Base-by-base conservation (phyloP, 2,888 invertebrate genomes). In the Diaphora mendica region DNA sequence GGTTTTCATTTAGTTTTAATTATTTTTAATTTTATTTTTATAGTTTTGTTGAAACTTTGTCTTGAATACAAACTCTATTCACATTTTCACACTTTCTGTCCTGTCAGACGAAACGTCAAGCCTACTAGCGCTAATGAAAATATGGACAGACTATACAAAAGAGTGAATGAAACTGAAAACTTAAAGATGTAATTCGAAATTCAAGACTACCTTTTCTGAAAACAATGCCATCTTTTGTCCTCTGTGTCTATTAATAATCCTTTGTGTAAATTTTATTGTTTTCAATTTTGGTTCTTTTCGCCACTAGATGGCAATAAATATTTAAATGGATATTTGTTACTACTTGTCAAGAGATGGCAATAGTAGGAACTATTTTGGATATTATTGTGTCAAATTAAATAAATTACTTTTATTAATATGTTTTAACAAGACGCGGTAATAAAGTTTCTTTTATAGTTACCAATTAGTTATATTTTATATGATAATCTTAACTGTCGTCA, bases 231-330 rank as follows among this genome's bases (percentile, higher is more conserved):
- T 80, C 72, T 80, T 11, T 62, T 62, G 62, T 30, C 26, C 59
- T 39, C 26, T 39, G 11, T 23, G 9, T 7, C 23, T 59, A 4
- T 15, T 0, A 23, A 13, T 26, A 33, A 5, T 42, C 20, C 2
- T 30, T 3, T 3, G 30, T 26, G n/a, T 2, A n/a, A 11, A n/a
- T 11, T 4, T 20, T 8, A 30, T 5, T 3, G 9, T 13, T 11
- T 23, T 11, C 13, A 33, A 23, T 70, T 67, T 30, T 59, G 8
- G 2, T 51, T 65, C 83, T 84, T 83, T 42, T 82, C 9, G 48
- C 51, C 67, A 68, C 74, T 76, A 87, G 88, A 82, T 83, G 84
- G 71, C 84, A n/a, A 0, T 1, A 20, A 7, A 23, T 0, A 39
- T 13, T 20, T 17, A n/a, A 3, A 35, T 13, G 20, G 15, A 62